Conservation (phyloP, 2,888 invertebrate species). For the Melieria omissa region DNA sequence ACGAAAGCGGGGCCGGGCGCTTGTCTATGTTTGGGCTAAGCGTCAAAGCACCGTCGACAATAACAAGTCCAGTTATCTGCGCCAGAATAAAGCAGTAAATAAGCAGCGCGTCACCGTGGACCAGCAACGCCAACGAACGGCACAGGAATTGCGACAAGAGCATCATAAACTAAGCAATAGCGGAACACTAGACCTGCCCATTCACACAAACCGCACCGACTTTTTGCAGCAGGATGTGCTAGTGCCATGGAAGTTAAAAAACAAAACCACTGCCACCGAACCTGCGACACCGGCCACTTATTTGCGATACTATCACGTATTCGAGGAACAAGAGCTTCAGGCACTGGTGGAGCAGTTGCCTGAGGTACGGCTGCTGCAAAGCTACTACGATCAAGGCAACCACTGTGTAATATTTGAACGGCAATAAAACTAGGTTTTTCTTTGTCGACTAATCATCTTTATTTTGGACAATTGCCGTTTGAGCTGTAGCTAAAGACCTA, state of each 20-base stretch:
- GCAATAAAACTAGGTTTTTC: slow-evolving; percentile 64
- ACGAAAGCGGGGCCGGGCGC: slow-evolving; percentile 76
- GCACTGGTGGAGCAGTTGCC: slow-evolving; percentile 71
- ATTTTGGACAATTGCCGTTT: too few relatives aligned
- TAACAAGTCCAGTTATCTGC: slow-evolving; percentile 77
- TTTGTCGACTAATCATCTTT: not conserved
- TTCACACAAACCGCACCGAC: slow-evolving; percentile 91
- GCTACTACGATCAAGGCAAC: slow-evolving; percentile 96
- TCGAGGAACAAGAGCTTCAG: slow-evolving; percentile 84
- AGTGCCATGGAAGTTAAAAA: slow-evolving; percentile 90
- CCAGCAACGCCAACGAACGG: slow-evolving; percentile 56
- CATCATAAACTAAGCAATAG: slow-evolving; percentile 39
- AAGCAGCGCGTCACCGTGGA: slow-evolving; percentile 65
- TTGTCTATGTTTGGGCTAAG: slow-evolving; percentile 97
- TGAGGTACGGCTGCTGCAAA: slow-evolving; percentile 71
- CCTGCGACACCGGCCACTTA: slow-evolving; percentile 69
- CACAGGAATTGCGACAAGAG: slow-evolving; percentile 38
- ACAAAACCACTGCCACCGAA: not conserved
- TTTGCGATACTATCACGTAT: slow-evolving; percentile 93
- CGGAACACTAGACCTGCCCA: slow-evolving; percentile 68
- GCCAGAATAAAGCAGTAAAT: slow-evolving; percentile 70
- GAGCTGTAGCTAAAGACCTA: too few relatives aligned
- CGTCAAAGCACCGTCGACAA: slow-evolving; percentile 77
- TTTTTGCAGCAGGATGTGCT: slow-evolving; percentile 91
- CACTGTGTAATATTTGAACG: slow-evolving; percentile 85